Conservation (phyloP, 2,797 vertebrate species). For the Sylvilagus floridanus region DNA sequence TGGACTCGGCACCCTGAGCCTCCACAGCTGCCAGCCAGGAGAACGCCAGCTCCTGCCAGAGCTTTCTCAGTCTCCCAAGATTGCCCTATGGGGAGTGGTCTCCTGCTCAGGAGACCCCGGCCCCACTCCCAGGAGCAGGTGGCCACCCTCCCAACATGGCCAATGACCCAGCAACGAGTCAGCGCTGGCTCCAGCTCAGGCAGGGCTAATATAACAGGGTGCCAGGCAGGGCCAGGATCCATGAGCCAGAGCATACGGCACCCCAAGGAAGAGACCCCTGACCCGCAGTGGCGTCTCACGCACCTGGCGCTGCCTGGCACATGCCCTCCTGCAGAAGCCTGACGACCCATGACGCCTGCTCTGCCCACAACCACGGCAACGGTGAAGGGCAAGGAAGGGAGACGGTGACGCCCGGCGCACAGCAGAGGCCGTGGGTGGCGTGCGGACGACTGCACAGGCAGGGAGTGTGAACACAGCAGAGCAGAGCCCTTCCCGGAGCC, state of each 20-base stretch:
- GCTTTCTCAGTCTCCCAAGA: background rate
- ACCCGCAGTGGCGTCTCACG: too few species aligned
- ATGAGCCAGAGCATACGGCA: too few species aligned
- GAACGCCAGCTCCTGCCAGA: rapidly evolving
- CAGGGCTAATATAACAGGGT: rapidly evolving
- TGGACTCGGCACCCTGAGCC: background rate
- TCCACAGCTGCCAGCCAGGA: rapidly evolving
- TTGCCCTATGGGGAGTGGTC: too few species aligned
- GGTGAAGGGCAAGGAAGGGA: slow-evolving; percentile 49
- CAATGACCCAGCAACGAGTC: background rate
- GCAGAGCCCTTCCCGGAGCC: background rate
- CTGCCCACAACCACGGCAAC: background rate
- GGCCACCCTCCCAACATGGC: background rate
- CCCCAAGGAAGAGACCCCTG: too few species aligned
- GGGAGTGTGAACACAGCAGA: background rate
- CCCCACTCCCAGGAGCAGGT: background rate
- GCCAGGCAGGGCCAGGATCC: background rate
- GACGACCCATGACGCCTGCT: background rate
- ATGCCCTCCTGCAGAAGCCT: background rate
- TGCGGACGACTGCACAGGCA: background rate
- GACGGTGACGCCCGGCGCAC: background rate
- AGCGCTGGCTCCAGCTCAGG: rapidly evolving
- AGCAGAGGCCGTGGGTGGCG: slow-evolving; percentile 40
- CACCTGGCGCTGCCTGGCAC: background rate
- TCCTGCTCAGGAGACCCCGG: background rate